Evolutionary conservation across 2,113 vertebrate genomes (phyloP).

Genomic region (Thunnus maccoyii): DNA sequence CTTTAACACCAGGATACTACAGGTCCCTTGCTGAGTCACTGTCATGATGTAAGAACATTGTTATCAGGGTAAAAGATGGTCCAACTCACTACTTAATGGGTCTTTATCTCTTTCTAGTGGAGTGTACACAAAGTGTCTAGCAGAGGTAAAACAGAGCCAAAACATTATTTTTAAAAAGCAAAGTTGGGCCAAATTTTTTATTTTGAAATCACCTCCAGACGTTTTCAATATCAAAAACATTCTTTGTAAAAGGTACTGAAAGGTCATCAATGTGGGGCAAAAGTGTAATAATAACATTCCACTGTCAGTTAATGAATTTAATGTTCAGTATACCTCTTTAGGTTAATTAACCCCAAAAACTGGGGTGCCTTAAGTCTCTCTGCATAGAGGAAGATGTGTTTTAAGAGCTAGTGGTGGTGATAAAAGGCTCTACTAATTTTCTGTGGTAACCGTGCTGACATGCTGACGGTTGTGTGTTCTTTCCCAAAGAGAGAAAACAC

Average conservation of each 20-base stretch:
- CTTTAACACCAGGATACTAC: neutral
- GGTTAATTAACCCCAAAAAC: slow-evolving; percentile 8
- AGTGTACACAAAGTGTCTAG: neutral
- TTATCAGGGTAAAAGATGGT: neutral
- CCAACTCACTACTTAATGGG: neutral
- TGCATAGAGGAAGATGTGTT: neutral
- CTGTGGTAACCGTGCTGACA: slow-evolving; percentile 30
- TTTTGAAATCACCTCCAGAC: neutral
- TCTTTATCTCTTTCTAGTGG: neutral
- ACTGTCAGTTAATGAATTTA: neutral
- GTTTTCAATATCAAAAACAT: slow-evolving; percentile 10
- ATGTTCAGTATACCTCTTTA: slow-evolving; percentile 1
- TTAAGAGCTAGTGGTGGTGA: neutral
- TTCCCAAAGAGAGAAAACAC: slow-evolving; percentile 26
- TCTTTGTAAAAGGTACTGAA: neutral
- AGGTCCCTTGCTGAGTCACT: neutral
- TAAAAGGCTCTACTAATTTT: slow-evolving; percentile 24
- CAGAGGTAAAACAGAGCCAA: neutral
- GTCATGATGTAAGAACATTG: neutral
- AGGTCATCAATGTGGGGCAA: neutral
- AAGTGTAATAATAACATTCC: slow-evolving; percentile 3
- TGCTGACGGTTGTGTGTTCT: slow-evolving; percentile 1
- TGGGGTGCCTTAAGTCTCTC: neutral
- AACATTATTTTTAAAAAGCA: slow-evolving; percentile 8
- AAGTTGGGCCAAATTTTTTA: neutral